Conservation (phyloP, 2,113 vertebrate genomes). For the Crotalus tigris region DNA sequence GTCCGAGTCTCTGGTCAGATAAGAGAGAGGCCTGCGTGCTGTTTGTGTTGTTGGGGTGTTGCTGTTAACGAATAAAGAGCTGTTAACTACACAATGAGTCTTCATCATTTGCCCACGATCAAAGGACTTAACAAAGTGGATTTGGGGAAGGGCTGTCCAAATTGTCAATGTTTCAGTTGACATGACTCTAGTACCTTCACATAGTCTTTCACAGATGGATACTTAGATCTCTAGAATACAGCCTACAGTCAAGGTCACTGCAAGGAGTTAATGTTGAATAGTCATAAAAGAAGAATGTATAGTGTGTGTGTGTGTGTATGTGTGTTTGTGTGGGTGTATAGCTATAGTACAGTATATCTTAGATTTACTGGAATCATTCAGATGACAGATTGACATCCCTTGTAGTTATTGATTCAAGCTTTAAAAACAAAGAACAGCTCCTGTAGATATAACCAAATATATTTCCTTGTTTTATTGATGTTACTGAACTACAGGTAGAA, state of each 20-base stretch:
- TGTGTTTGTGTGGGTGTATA: background rate
- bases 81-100: too few relatives aligned
- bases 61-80: too few relatives aligned
- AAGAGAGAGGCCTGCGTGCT: too few relatives aligned
- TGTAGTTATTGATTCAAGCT: slow-evolving; percentile 52
- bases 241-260: slow-evolving; percentile 31
- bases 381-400: slow-evolving; percentile 47
- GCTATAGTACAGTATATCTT: slow-evolving; percentile 47
- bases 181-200: background rate
- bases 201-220: background rate
- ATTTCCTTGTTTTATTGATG: background rate
- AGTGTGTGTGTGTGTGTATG: background rate
- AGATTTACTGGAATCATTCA: slow-evolving; percentile 51
- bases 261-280: slow-evolving; percentile 44
- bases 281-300: slow-evolving; percentile 35
- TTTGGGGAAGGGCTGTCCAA: background rate
- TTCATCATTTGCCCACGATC: too few relatives aligned
- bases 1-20: too few relatives aligned
- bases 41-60: too few relatives aligned
- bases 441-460: slow-evolving; percentile 22
- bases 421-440: slow-evolving; percentile 44
- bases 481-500: slow-evolving; percentile 28
- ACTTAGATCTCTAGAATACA: slow-evolving; percentile 19
- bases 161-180: background rate
- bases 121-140: background rate